Percentiles rank a stretch among this genome's conserved stretches.
These are phyloP conservation scores for Huso huso DNA, from an alignment of 2,797 vertebrate genomes.

Conservation along the genomic window DNA sequence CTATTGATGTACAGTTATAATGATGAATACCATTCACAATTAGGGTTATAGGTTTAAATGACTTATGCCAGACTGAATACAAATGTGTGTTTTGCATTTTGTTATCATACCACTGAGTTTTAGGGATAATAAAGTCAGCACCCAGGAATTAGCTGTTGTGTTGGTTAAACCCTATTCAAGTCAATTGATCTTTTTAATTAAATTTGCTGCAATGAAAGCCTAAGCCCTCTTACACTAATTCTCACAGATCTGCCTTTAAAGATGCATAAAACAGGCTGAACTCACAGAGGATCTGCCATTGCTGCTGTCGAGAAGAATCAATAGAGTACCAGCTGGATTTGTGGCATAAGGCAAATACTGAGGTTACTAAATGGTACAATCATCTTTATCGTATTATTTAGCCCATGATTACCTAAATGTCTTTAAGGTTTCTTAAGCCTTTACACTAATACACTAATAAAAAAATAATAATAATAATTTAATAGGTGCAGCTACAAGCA, in stretches of 20 bases:
- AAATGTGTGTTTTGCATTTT: neutral
- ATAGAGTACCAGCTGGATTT: too few species aligned
- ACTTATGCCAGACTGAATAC: neutral
- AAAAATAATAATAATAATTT: too few species aligned
- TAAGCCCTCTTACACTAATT: neutral
- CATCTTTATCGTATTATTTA: too few species aligned
- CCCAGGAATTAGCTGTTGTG: slow-evolving; percentile 3
- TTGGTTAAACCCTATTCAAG: neutral
- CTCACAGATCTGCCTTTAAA: neutral
- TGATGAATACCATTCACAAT: neutral
- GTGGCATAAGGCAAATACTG: too few species aligned
- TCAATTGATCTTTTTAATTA: neutral
- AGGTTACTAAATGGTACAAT: too few species aligned
- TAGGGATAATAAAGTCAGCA: slow-evolving; percentile 14
- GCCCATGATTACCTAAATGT: too few species aligned
- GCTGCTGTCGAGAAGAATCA: too few species aligned
- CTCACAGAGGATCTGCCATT: too few species aligned
- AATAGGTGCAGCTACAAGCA: too few species aligned
- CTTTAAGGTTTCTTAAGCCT: too few species aligned
- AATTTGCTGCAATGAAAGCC: neutral
- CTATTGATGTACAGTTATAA: neutral
- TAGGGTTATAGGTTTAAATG: neutral
- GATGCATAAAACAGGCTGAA: too few species aligned
- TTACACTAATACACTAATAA: too few species aligned
- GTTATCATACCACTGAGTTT: slow-evolving; percentile 7